Base-by-base conservation (phyloP, 2,797 vertebrate genomes). In the Dallia pectoralis region DNA sequence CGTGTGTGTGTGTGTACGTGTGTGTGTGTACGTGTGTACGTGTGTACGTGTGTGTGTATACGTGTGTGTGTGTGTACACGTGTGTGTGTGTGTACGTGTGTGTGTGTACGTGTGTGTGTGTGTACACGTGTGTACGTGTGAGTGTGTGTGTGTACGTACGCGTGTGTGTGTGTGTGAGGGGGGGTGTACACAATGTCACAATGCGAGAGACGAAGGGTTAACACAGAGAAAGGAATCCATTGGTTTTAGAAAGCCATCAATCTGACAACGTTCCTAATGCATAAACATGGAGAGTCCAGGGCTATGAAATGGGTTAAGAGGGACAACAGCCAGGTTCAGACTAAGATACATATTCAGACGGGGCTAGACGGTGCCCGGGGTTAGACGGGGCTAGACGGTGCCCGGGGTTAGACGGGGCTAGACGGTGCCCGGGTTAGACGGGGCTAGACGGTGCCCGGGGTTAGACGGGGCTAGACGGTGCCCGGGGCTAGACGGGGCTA, bases 201-300 rank as follows among this genome's bases (percentile, higher is more conserved):
- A 79, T 77, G 67, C 22, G 12, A 0, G 44, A 44, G 16, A 40
- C 36, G 5, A 40, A 9, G 36, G 36, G 36, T 40, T 40, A 40
- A 40, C 36, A 79, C 80, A 82, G 79, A 80, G 80, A 79, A 73
- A 84, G 75, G 77, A 85, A 80, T 92, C 77, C 89, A 91, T 88
- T 80, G 78, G 85, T 90, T 92, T 88, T 82, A 91, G 86, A 84
- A 88, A 83, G 84, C 87, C 85, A 90, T 91, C 90, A 90, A 92
- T 93, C 86, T 82, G 86, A 92, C 91, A 92, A 86, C 83, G 88
- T 85, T 81, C 86, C 88, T 91, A 93, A 92, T 91, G 91, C 90
- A 91, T 83, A 85, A 84, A 88, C 85, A 86, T 74, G 12, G 86
- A 32, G 77, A 78, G 88, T 91, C 84, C 80, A 80, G 87, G 86